These are phyloP conservation scores for Athalia rosae DNA, from an alignment of 2,888 invertebrate genomes.

Conservation along the genomic window DNA sequence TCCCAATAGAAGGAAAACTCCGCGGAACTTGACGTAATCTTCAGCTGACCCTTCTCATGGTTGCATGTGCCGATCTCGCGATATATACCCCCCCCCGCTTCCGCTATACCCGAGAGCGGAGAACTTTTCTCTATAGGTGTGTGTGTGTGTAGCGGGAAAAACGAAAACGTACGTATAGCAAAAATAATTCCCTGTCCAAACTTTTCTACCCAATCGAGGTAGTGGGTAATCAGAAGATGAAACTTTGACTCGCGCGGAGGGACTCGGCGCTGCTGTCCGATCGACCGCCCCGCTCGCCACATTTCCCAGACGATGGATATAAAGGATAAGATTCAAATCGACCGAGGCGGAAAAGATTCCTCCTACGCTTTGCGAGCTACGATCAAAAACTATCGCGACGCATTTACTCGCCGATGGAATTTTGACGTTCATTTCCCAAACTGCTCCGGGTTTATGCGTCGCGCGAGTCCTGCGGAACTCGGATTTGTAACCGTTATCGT, in stretches of 20 bases:
- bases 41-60: constrained; percentile 33
- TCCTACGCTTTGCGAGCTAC: no score
- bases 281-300: background rate
- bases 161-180: constrained; percentile 4
- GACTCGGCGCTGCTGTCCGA: background rate
- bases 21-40: constrained; percentile 31
- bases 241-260: constrained; percentile 12
- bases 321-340: background rate
- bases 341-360: constrained; percentile 17
- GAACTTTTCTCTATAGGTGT: background rate
- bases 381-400: no score
- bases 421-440: no score
- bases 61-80: constrained; percentile 42
- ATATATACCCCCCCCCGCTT: constrained; percentile 9
- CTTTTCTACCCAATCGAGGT: constrained; percentile 17
- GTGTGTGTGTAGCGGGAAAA: background rate
- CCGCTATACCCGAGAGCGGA: background rate
- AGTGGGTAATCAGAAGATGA: constrained; percentile 22
- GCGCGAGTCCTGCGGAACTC: background rate
- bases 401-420: no score
- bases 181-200: constrained; percentile 31
- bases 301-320: background rate
- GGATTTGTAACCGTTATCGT: constrained; percentile 4
- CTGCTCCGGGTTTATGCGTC: no score
- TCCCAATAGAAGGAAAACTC: constrained; percentile 39